phyloP scores from a whole-genome alignment of 2,797 vertebrate genomes.

The Serranus cabrilla region DNA sequence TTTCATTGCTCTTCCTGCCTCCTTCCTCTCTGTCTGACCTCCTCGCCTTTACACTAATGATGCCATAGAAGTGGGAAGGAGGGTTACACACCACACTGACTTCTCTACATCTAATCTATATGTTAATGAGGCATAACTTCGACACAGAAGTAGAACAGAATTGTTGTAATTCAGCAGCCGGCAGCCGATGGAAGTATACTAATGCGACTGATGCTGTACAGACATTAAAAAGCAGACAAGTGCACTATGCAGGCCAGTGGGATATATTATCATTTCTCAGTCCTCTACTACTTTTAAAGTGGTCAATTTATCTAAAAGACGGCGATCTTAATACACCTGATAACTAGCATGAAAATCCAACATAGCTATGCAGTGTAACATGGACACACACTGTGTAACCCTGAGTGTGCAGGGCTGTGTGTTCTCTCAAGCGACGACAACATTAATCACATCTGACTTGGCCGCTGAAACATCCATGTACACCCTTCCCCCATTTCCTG shows the following conservation, averaged over 20 bases:
- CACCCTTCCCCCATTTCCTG: slow-evolving; percentile 76
- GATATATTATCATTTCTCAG: slow-evolving; percentile 33
- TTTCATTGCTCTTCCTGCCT: slow-evolving; percentile 27
- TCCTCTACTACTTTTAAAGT: slow-evolving; percentile 22
- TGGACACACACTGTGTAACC: slow-evolving; percentile 36
- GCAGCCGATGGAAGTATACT: slow-evolving; percentile 18
- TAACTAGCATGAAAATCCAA: slow-evolving; percentile 10
- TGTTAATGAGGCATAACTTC: slow-evolving; percentile 69
- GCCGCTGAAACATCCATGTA: slow-evolving; percentile 73
- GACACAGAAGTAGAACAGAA: slow-evolving; percentile 32
- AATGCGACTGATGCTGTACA: neutral
- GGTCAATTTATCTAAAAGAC: slow-evolving; percentile 26
- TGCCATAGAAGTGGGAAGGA: slow-evolving; percentile 34
- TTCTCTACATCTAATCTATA: slow-evolving; percentile 68
- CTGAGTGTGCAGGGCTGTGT: slow-evolving; percentile 56
- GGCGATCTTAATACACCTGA: slow-evolving; percentile 8
- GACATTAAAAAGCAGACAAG: slow-evolving; percentile 39
- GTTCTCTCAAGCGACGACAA: slow-evolving; percentile 75
- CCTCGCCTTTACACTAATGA: slow-evolving; percentile 43
- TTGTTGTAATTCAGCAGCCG: slow-evolving; percentile 27
- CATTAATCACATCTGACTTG: slow-evolving; percentile 86
- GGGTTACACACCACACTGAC: slow-evolving; percentile 38
- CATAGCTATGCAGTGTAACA: slow-evolving; percentile 23
- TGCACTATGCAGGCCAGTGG: slow-evolving; percentile 29
- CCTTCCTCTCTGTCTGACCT: slow-evolving; percentile 14